Conservation (phyloP, 2,888 invertebrate genomes). For the Drepanosiphum platanoidis region DNA sequence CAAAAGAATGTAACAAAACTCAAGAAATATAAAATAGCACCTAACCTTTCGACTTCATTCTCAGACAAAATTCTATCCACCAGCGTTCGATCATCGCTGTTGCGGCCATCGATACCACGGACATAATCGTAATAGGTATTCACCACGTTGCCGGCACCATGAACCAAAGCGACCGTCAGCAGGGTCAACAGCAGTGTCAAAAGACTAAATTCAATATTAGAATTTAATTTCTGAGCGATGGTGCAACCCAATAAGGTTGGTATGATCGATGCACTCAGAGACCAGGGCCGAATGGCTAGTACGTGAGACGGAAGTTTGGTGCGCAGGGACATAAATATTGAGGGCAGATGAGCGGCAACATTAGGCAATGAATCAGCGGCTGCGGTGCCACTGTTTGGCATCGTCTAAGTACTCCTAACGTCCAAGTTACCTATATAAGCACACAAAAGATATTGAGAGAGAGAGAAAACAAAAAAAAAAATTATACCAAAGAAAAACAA, state of each 20-base stretch:
- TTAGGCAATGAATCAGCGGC: conserved; percentile 50
- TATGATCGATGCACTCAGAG: conserved; percentile 88
- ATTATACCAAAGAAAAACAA: not conserved
- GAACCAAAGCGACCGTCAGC: conserved; percentile 88
- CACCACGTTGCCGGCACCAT: conserved; percentile 95
- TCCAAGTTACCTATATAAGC: not conserved
- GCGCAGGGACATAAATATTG: conserved; percentile 58
- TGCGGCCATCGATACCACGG: conserved; percentile 91
- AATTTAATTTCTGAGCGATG: conserved; percentile 81
- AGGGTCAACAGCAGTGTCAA: conserved; percentile 82
- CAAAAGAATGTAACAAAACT: conserved; percentile 87
- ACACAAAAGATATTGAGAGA: too few species aligned
- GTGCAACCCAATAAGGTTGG: conserved; percentile 91
- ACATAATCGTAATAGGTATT: conserved; percentile 96
- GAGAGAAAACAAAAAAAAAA: too few species aligned
- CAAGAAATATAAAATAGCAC: conserved; percentile 85
- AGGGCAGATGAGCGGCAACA: conserved; percentile 58
- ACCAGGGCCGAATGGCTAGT: conserved; percentile 92
- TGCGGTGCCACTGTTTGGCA: conserved; percentile 53
- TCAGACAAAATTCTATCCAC: conserved; percentile 91
- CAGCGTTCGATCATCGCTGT: conserved; percentile 92
- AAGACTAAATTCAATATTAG: conserved; percentile 82
- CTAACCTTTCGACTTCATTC: conserved; percentile 86
- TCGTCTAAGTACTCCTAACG: not conserved
- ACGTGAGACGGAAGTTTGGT: conserved; percentile 85